These are phyloP conservation scores for Dromococcyx pavoninus DNA, from an alignment of 2,797 vertebrate species.

Conservation along the genomic window DNA sequence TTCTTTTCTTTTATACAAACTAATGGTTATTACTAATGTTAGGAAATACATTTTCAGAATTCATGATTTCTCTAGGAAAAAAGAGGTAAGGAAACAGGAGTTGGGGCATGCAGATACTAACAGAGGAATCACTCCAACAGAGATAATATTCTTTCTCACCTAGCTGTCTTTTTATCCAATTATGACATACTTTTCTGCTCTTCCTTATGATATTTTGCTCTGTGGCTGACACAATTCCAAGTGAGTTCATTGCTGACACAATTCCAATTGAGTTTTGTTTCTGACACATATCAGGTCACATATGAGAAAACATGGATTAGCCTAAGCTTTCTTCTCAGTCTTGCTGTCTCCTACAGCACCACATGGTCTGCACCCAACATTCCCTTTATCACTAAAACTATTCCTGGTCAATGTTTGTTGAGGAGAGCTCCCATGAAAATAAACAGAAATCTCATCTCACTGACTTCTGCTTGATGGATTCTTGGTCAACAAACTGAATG, in stretches of 20 bases:
- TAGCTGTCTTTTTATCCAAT: not conserved
- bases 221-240: no score
- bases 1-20: not conserved
- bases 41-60: not conserved
- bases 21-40: not conserved
- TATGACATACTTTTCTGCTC: not conserved
- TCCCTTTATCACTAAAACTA: not conserved
- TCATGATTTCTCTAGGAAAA: not conserved
- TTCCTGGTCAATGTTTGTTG: not conserved
- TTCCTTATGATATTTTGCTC: not conserved
- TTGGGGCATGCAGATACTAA: not conserved
- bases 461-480: not conserved
- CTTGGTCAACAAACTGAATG: not conserved
- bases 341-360: not conserved
- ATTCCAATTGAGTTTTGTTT: no score
- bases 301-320: not conserved
- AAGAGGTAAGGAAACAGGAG: not conserved
- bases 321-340: not conserved
- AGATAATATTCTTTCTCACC: not conserved
- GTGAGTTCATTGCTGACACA: no score
- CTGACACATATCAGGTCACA: not conserved
- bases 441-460: not conserved
- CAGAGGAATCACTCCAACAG: not conserved
- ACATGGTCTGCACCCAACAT: rapidly evolving
- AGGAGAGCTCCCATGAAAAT: not conserved